Evolutionary conservation across 2,113 vertebrate species (phyloP), one percentile per base, ranked within the genome.

Genomic region (Pogona vitticeps): DNA sequence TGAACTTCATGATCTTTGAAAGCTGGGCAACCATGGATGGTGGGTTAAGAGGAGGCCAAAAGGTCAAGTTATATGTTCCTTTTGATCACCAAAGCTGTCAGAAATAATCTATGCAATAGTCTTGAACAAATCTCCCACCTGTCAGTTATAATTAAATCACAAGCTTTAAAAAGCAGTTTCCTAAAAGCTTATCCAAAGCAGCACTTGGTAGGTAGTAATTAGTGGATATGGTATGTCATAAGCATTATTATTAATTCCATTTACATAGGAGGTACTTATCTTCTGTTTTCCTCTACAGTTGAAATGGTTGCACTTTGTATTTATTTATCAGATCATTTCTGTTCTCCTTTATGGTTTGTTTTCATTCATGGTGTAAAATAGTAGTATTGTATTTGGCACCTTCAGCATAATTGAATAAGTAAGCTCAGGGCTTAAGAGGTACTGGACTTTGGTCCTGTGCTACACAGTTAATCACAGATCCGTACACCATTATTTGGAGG

Each of bases 11-110:
- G 67, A 90, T 85, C 70, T 87, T 85, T 83, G 88, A 85, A 90
- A 91, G 90, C 14, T 84, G 80, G 81, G 42, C n/a, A 78, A 5
- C 90, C 67, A 78, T 88, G 89, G 28, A 78, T 88, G 89, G 28
- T 58, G 89, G 83, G 89, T 91, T 89, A 93, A 67, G 33, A 91
- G 83, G 88, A 87, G 70, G 28, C 56, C 83, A 91, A 79, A 70
- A 52, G 88, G 85, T 92, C 80, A 91, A 75, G 82, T 72, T 82
- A 65, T 40, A 90, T 70, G 4, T 61, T 93, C 21, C 3, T 15
- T 85, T n/a, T 89, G 80, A 85, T 80, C 91, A 78, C 86, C 80
- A 93, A 89, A 92, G 36, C 72, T 90, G 85, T 76, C 92, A 92
- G 17, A 56, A 85, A 68, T 85, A 56, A 90, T 90, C 88, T 90